These are phyloP conservation scores for Eupelmus urozonus DNA, from an alignment of 2,888 invertebrate genomes.

Conservation along the genomic window DNA sequence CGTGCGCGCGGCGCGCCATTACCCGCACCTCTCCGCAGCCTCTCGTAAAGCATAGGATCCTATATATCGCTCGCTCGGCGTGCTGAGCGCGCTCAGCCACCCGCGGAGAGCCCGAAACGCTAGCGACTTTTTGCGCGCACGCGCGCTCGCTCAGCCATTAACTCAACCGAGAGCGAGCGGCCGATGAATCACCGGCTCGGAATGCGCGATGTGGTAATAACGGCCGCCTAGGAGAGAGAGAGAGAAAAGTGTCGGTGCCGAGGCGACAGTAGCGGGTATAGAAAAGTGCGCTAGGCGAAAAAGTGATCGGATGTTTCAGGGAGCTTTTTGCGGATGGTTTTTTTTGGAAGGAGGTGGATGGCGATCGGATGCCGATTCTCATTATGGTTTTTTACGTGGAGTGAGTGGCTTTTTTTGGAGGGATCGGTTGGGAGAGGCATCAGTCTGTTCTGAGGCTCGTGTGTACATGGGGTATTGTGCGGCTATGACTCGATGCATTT, in stretches of 20 bases:
- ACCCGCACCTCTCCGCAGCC: no score
- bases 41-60: no score
- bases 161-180: background rate
- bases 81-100: background rate
- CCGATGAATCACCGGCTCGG: slow-evolving; percentile 49
- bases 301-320: background rate
- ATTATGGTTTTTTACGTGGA: slow-evolving; percentile 31
- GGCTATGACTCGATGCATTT: background rate
- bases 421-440: no score
- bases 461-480: no score
- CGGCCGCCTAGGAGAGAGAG: background rate
- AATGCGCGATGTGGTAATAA: slow-evolving; percentile 49
- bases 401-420: no score
- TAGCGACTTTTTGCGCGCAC: background rate
- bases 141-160: slow-evolving; percentile 1
- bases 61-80: no score
- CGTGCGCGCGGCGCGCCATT: no score
- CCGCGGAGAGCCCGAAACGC: slow-evolving; percentile 12
- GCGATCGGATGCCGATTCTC: background rate
- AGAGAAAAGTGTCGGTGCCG: background rate
- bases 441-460: no score
- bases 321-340: no score
- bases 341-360: no score
- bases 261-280: background rate
- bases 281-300: background rate